Percentiles rank a stretch among this genome's conserved stretches.
Conservation (phyloP, 2,797 vertebrate genomes). For the Monodelphis domestica region DNA sequence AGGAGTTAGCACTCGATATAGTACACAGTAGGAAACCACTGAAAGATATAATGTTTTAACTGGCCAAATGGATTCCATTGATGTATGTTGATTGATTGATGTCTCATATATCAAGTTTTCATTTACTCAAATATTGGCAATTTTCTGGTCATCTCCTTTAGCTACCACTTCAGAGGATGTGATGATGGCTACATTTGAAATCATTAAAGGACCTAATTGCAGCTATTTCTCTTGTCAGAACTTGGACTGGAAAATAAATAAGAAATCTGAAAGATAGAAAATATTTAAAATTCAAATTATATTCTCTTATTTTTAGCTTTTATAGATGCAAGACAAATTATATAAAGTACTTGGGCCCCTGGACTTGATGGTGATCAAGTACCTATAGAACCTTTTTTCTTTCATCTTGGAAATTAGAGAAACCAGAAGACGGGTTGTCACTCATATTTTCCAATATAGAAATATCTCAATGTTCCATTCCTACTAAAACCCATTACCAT, state of each 20-base stretch:
- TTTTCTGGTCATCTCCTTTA: not conserved
- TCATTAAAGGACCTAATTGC: not conserved
- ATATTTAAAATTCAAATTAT: not conserved
- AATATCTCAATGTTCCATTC: not conserved
- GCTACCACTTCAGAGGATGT: not conserved
- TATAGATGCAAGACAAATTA: not conserved
- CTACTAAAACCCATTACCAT: not conserved
- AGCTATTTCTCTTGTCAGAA: not conserved
- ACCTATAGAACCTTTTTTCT: not conserved
- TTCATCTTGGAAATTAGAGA: not conserved
- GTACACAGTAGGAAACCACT: not conserved
- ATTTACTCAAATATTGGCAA: not conserved
- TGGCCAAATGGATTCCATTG: not conserved
- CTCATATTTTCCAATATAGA: not conserved
- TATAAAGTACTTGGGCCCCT: not conserved
- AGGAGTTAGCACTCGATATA: not conserved
- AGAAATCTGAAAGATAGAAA: not conserved
- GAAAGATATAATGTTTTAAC: not conserved
- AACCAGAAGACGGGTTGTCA: not conserved
- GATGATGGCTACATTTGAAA: not conserved
- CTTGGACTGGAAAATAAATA: not conserved
- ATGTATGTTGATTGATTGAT: not conserved
- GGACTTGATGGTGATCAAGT: not conserved
- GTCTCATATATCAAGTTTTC: not conserved
- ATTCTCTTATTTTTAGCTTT: not conserved